Base-by-base conservation (phyloP, 2,888 invertebrate genomes). In the Troglohyphantes excavatus region DNA sequence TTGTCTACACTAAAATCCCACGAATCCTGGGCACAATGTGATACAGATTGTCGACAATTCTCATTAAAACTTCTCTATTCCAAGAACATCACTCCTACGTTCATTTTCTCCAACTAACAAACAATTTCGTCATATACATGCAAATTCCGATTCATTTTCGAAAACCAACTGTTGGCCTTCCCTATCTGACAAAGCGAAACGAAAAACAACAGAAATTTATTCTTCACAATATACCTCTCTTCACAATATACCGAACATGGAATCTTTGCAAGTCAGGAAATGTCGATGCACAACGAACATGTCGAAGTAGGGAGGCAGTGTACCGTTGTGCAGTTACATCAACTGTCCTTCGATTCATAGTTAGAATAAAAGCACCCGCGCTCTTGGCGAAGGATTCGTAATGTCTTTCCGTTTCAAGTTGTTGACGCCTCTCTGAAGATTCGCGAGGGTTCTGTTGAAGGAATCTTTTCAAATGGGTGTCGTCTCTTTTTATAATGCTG, bases 221-320 rank as follows among this genome's bases (percentile, higher is more conserved):
- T n/a, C n/a, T 63, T 63, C 61, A 61, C 27, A 61, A 61, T 68
- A 9, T 33, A 13, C 9, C 6, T 19, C 21, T 5, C 72, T 29
- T n/a, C 27, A 19, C 26, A 17, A 19, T 39, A 46, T 27, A 27
- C n/a, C 61, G 72, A 72, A 9, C n/a, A 63, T 26, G 65, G 53
- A 46, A 21, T 78, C 63, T 78, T 78, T 26, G 33, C 33, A 65
- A 33, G 39, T 78, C 65, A 19, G 63, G 63, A 78, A 78, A 78
- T 78, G 78, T 78, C 26, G 19, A 46, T 13, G 46, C 43, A 70
- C 39, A 68, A 39, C 5, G 17, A n/a, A 59, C 76, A 29, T 65
- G 23, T 33, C 39, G 76, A 27, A 61, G 13, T 19, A 21, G 61
- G 46, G 23, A 61, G 13, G 9, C 78, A 43, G 26, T 27, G 72